These are phyloP conservation scores for Limanda limanda DNA, from an alignment of 2,113 vertebrate species.

Conservation along the genomic window DNA sequence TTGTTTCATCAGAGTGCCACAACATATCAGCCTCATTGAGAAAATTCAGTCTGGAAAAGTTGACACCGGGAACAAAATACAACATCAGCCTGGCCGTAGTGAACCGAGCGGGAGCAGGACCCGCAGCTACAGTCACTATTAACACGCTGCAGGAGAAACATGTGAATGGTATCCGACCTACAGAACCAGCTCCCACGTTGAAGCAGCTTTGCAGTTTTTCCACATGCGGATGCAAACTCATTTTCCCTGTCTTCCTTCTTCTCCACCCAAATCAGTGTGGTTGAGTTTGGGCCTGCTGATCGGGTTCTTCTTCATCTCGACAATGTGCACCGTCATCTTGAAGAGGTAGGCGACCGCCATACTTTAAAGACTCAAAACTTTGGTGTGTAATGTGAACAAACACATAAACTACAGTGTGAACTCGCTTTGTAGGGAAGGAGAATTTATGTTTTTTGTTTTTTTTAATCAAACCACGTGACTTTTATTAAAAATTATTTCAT, in stretches of 20 bases:
- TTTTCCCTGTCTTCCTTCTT: neutral
- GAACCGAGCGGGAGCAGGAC: conserved; percentile 66
- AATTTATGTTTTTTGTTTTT: too few species aligned
- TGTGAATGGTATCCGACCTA: conserved; percentile 45
- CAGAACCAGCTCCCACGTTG: neutral
- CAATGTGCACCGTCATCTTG: conserved; percentile 49
- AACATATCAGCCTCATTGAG: conserved; percentile 50
- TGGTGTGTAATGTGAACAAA: neutral
- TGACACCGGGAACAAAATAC: conserved; percentile 61
- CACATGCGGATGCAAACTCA: neutral
- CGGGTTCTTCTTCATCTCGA: conserved; percentile 50
- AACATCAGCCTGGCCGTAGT: conserved; percentile 63
- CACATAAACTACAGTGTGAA: neutral
- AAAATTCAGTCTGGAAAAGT: conserved; percentile 44
- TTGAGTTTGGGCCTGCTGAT: conserved; percentile 56
- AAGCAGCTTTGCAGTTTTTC: neutral
- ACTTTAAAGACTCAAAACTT: neutral
- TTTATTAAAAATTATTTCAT: too few species aligned
- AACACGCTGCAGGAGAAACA: conserved; percentile 32
- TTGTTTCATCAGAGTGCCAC: conserved; percentile 51
- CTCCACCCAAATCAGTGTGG: conserved; percentile 34
- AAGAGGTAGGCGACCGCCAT: conserved; percentile 63
- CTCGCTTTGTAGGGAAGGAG: neutral
- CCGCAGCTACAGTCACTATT: conserved; percentile 15
- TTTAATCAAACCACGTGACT: neutral